A percentile compares a stretch with the other conserved stretches of the same genome.
Conservation (phyloP, 2,888 invertebrate genomes). For the Hypsopygia costalis region DNA sequence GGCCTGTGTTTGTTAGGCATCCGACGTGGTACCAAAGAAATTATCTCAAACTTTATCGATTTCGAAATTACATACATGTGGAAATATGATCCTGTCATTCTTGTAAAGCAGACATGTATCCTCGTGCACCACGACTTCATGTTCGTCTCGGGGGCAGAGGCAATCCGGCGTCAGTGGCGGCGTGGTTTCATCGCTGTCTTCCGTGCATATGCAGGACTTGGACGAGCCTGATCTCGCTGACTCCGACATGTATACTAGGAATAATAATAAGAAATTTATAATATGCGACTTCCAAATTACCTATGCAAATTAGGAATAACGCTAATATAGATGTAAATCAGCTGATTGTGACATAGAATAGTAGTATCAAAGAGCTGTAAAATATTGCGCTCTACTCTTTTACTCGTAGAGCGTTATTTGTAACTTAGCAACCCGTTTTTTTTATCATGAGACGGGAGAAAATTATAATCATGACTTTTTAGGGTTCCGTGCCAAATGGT, state of each 20-base stretch:
- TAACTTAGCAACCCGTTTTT: slow-evolving; percentile 32
- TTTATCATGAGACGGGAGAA: not conserved
- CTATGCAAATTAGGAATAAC: not conserved
- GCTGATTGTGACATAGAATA: not conserved
- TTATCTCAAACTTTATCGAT: no score
- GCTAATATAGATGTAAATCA: slow-evolving; percentile 1
- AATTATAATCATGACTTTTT: no score
- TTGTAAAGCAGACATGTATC: slow-evolving; percentile 50
- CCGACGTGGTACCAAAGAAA: no score
- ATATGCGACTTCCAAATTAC: no score
- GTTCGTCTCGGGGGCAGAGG: slow-evolving; percentile 51
- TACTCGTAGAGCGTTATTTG: slow-evolving; percentile 22
- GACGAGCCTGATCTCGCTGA: slow-evolving; percentile 21
- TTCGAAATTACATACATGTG: slow-evolving; percentile 37
- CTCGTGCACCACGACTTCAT: slow-evolving; percentile 50
- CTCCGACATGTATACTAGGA: slow-evolving; percentile 27
- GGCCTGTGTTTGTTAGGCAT: no score
- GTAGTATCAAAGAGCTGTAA: no score
- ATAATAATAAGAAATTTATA: not conserved
- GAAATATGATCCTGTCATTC: slow-evolving; percentile 51
- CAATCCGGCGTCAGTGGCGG: slow-evolving; percentile 33
- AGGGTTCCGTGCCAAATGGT: no score
- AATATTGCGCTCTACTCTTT: no score
- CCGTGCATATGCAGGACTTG: slow-evolving; percentile 39
- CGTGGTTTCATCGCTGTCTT: slow-evolving; percentile 26